Evolutionary conservation across 2,888 invertebrate species (phyloP), one percentile per base, ranked within the genome.

Genomic region (Ormyrus labotus): DNA sequence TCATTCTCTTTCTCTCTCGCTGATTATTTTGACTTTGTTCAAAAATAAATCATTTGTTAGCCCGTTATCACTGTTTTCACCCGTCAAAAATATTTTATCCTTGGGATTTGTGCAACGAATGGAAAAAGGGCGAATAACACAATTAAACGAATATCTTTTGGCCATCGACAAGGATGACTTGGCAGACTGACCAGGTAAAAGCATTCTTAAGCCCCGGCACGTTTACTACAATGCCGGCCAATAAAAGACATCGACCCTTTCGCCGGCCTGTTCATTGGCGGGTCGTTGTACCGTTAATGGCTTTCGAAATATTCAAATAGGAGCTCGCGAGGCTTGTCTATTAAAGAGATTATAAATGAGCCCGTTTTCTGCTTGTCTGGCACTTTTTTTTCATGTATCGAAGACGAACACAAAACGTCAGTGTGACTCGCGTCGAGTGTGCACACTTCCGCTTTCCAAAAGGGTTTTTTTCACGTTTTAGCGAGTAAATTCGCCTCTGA

Each of bases 241-340:
- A 48, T 64, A 48, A 6, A 5, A 34, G 34, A 34, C 34, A 3
- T 34, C 34, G 34, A 34, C 34, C 34, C 34, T 34, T 34, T 34
- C 34, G 34, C 34, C 34, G 34, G 34, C 4, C 63, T 83, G 78
- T 74, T 78, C 34, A 19, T 72, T 50, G 6, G 0, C 78, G 68
- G 82, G 83, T 84, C 83, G 77, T 79, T 69, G 83, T 67, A 78
- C 83, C 71, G 55, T 83, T 83, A 83, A 84, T 83, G 82, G 81
- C 69, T 72, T 74, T 83, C 82, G 82, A 83, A 85, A 84, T 34
- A 34, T 83, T 84, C 78, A 83, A 84, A 84, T 84, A 73, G 64
- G 73, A 81, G 78, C 51, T 61, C 61, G 58, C 78, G 73, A 58
- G 67, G 10, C 50, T 47, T 57, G 48, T 5, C 50, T n/a, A 34